Conservation (phyloP, 2,888 invertebrate species). For the Mythimna vitellina region DNA sequence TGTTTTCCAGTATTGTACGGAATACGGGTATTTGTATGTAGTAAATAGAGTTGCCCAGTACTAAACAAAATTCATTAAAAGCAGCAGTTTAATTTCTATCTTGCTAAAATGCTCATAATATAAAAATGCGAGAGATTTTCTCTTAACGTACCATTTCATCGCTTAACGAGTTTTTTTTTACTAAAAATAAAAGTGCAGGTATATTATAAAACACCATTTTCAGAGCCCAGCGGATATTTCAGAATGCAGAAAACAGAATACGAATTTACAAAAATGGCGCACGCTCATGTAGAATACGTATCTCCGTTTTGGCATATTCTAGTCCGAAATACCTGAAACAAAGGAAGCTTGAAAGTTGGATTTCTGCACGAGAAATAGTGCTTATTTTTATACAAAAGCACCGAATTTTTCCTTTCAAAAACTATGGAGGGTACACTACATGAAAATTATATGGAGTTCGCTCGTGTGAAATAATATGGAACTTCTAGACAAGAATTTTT, state of each 20-base stretch:
- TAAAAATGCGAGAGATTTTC: constrained; percentile 32
- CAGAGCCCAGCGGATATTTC: constrained; percentile 44
- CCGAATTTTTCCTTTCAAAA: constrained; percentile 48
- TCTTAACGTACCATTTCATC: constrained; percentile 32
- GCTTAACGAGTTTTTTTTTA: constrained; percentile 27
- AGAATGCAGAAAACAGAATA: constrained; percentile 39
- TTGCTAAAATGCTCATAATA: constrained; percentile 10
- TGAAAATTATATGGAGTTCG: constrained; percentile 26
- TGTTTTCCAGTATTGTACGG: neutral
- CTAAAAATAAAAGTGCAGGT: constrained; percentile 44
- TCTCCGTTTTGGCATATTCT: constrained; percentile 56
- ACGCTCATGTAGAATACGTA: constrained; percentile 35
- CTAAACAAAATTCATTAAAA: neutral
- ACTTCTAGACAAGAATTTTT: constrained; percentile 17
- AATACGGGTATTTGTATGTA: neutral
- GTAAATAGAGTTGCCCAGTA: no score
- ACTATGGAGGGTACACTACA: constrained; percentile 17
- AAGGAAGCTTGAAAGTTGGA: constrained; percentile 49
- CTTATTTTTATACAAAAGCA: constrained; percentile 58
- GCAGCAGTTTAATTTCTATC: constrained; percentile 18
- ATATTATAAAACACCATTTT: constrained; percentile 51
- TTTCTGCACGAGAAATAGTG: constrained; percentile 38
- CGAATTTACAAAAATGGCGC: constrained; percentile 49
- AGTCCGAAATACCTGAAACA: constrained; percentile 57
- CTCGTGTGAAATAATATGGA: constrained; percentile 39